These are phyloP conservation scores for Trichopria drosophilae DNA, from an alignment of 2,888 invertebrate genomes.

Conservation along the genomic window DNA sequence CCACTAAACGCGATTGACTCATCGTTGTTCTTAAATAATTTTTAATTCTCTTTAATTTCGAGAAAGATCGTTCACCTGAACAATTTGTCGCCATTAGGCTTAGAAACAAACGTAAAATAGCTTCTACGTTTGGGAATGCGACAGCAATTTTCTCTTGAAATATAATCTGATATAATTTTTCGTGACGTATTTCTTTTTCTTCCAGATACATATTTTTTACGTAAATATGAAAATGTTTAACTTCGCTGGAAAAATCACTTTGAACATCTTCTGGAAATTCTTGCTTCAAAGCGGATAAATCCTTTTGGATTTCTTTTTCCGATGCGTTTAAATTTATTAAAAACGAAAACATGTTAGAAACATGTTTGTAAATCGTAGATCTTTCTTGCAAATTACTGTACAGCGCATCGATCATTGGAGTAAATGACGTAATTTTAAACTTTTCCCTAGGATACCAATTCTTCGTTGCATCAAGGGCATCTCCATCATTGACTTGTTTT, in stretches of 20 bases:
- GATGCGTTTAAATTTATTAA: slow-evolving; percentile 18
- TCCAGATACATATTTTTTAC: no score
- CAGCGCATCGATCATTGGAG: no score
- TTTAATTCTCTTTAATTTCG: no score
- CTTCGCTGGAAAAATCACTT: no score
- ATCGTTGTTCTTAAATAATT: slow-evolving; percentile 18
- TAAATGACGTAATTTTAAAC: slow-evolving; percentile 20
- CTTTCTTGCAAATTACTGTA: no score
- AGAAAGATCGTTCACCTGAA: slow-evolving; percentile 23
- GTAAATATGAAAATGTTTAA: no score
- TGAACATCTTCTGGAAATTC: slow-evolving; percentile 14
- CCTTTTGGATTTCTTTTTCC: slow-evolving; percentile 2
- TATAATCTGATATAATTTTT: no score
- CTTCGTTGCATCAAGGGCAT: slow-evolving; percentile 11
- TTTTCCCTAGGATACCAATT: slow-evolving; percentile 13
- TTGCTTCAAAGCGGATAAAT: neutral
- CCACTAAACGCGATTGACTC: slow-evolving; percentile 11
- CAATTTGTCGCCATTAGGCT: slow-evolving; percentile 22
- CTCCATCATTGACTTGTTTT: slow-evolving; percentile 19
- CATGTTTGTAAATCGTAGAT: slow-evolving; percentile 18
- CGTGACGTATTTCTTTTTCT: slow-evolving; percentile 5
- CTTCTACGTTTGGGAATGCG: no score
- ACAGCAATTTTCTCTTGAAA: no score
- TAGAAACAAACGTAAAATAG: no score
- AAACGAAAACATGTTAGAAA: slow-evolving; percentile 28